Base-by-base conservation (phyloP, 1,140 invertebrate species). In the Drosophila suzukii region DNA sequence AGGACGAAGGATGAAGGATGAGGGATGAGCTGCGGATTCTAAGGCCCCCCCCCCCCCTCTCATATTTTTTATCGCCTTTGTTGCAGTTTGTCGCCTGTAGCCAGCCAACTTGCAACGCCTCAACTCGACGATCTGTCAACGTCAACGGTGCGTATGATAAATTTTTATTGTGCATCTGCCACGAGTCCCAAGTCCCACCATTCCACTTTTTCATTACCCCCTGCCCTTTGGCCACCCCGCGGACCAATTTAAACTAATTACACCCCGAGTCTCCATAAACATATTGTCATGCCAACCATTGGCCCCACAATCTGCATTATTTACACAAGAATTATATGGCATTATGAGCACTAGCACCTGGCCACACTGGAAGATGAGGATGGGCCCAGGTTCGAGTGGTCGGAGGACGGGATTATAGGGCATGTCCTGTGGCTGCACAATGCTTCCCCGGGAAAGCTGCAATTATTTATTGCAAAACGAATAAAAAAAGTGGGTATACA, bases 121-220 rank as follows among this genome's bases (percentile, higher is more conserved):
- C 78, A 80, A 50, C 72, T 70, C 53, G 65, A 75, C 80, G 76
- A 88, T 88, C 84, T 89, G 84, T 88, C 84, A 88, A 88, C 80
- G 84, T 88, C 84, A 88, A 89, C 76, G 80, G 84, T 84, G 83
- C 84, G 83, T 88, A 88, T 88, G 84, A 88, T 89, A 84, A 78
- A 88, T 88, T 80, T 89, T 80, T 83, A 88, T 83, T 88, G 68
- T 83, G 70, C 74, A 84, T 43, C 76, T 56, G 59, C 56, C 65
- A 43, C 34, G 46, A 38, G 11, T 34, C 65, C 51, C 67, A 62
- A 27, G 27, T 27, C 27, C 27, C 27, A 10, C 17, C 36, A 62
- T 50, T 32, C 10, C 46, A 34, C 8, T 10, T 30, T 13, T 11
- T 30, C 34, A 8, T 27, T 39, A 13, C n/a, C 6, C 34, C 24